Conservation (phyloP, 2,888 invertebrate species). For the Stegophylla sp. region DNA sequence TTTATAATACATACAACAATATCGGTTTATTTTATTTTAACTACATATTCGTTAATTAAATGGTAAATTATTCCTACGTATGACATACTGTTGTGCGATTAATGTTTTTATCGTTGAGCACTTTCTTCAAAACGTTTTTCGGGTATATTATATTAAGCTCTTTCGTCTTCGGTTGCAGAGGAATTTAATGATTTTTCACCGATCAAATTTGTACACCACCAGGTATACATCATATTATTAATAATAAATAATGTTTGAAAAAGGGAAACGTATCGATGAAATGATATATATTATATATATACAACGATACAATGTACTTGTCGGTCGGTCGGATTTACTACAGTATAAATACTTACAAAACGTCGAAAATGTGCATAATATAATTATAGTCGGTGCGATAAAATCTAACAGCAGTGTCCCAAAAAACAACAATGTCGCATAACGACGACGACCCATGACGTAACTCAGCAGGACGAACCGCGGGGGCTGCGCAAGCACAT, state of each 20-base stretch:
- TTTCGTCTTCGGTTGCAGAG: background rate
- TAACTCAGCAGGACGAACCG: constrained; percentile 39
- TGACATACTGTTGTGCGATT: background rate
- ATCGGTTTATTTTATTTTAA: background rate
- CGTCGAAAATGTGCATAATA: background rate
- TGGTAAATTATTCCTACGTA: too few species aligned
- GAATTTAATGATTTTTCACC: background rate
- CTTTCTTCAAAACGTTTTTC: background rate
- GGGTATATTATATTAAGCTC: background rate
- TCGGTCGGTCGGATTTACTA: constrained; percentile 1
- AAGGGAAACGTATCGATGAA: background rate
- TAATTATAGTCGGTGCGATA: constrained; percentile 10
- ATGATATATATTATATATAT: background rate
- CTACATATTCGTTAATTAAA: too few species aligned
- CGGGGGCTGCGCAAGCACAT: constrained; percentile 44
- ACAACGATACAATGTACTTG: background rate
- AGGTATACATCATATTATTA: too few species aligned
- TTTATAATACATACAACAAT: background rate
- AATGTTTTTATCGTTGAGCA: background rate
- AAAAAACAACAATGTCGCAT: constrained; percentile 21
- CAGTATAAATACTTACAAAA: too few species aligned
- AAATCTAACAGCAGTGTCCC: constrained; percentile 31
- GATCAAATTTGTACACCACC: background rate
- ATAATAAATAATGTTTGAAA: background rate
- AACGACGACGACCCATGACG: constrained; percentile 27